phyloP scores from a whole-genome alignment of 1,140 invertebrate species.

The Drosophila miranda region DNA sequence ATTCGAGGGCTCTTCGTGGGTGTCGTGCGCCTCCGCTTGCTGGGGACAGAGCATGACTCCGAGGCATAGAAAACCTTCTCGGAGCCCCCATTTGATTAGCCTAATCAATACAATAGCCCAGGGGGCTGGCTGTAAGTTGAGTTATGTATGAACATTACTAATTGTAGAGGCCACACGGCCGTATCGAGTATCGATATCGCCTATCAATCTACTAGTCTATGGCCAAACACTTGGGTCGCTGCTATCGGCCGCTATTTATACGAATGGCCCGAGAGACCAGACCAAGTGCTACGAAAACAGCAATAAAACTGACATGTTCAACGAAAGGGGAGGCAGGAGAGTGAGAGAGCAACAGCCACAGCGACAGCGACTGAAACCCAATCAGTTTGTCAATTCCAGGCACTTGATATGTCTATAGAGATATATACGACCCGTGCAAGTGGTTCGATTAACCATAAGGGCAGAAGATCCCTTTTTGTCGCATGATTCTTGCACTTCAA shows the following conservation, averaged over 20 bases:
- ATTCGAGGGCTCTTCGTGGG: background rate
- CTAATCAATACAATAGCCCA: conserved; percentile 58
- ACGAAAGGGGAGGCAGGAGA: background rate
- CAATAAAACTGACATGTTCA: conserved; percentile 37
- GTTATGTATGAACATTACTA: conserved; percentile 33
- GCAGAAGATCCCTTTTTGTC: too few species aligned
- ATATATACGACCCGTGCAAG: too few species aligned
- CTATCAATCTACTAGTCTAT: conserved; percentile 52
- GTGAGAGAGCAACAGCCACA: background rate
- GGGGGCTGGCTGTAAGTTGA: conserved; percentile 32
- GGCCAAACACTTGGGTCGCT: conserved; percentile 31
- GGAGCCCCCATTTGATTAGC: conserved; percentile 45
- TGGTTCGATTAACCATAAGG: too few species aligned
- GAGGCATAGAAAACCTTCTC: conserved; percentile 1
- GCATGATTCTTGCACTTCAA: too few species aligned
- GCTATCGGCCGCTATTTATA: conserved; percentile 47
- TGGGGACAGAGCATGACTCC: background rate
- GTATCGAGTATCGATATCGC: conserved; percentile 23
- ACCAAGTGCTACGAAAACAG: conserved; percentile 66
- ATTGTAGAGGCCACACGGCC: conserved; percentile 4
- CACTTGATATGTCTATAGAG: conserved; percentile 7
- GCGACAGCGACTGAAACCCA: conserved; percentile 22
- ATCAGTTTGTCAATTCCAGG: conserved; percentile 18
- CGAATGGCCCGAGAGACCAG: conserved; percentile 28
- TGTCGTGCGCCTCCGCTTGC: conserved; percentile 54